Percentiles rank a stretch among this genome's conserved stretches.
Conservation (phyloP, 2,888 invertebrate species). For the Carterocephalus palaemon region DNA sequence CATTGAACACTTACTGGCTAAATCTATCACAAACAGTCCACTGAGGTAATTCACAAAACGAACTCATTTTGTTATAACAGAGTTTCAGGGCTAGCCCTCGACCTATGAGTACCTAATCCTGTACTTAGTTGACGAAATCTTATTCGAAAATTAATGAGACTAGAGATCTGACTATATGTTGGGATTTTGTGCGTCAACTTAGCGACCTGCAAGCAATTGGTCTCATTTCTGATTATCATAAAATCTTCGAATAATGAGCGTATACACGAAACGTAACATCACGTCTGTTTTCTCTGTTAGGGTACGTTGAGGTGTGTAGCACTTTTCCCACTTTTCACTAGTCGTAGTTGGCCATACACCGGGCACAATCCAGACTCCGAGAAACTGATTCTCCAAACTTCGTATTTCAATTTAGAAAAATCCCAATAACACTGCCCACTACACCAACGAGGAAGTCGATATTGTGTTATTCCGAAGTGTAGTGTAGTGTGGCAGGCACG, state of each 20-base stretch:
- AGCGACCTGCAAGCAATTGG: constrained; percentile 3
- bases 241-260: constrained; percentile 37
- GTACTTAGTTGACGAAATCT: constrained; percentile 52
- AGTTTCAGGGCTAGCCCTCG: constrained; percentile 41
- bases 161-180: constrained; percentile 74
- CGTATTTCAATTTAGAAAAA: too few species aligned
- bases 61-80: constrained; percentile 42
- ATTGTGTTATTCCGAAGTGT: too few species aligned
- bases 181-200: constrained; percentile 52
- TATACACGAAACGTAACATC: too few species aligned
- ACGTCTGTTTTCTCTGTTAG: too few species aligned
- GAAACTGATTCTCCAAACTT: too few species aligned
- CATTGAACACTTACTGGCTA: constrained; percentile 78
- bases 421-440: too few species aligned
- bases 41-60: constrained; percentile 73
- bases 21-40: constrained; percentile 75
- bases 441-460: too few species aligned
- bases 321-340: too few species aligned
- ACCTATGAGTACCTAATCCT: constrained; percentile 48
- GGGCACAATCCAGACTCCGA: too few species aligned
- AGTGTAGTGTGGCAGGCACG: constrained; percentile 37
- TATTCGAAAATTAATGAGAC: constrained; percentile 63
- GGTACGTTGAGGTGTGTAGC: too few species aligned
- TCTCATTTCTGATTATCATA: constrained; percentile 29
- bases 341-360: too few species aligned